Evolutionary conservation across 2,113 vertebrate genomes (phyloP).

Genomic region (Mugil cephalus): DNA sequence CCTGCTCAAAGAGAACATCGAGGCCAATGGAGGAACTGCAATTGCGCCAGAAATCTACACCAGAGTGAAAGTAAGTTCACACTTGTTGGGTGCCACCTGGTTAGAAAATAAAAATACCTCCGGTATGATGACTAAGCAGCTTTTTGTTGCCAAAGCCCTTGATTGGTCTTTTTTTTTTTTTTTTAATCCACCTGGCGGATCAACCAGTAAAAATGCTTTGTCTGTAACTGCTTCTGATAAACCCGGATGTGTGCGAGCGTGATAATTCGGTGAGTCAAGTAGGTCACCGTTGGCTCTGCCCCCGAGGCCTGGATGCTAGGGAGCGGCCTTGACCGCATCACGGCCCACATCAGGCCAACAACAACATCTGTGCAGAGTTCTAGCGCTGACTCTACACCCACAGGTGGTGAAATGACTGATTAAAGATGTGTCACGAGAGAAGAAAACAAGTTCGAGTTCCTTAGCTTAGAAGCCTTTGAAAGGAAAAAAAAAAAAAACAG

Average conservation of each 20-base stretch:
- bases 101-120: no score
- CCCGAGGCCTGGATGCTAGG: constrained; percentile 54
- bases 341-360: constrained; percentile 24
- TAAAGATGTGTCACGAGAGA: constrained; percentile 40
- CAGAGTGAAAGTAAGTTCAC: constrained; percentile 77
- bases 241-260: constrained; percentile 58
- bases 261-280: constrained; percentile 65
- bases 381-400: constrained; percentile 54
- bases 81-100: background rate
- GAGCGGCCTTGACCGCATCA: constrained; percentile 65
- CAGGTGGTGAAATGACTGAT: constrained; percentile 53
- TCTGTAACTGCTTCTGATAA: constrained; percentile 42
- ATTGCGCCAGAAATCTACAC: constrained; percentile 66
- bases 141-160: background rate
- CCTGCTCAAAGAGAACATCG: constrained; percentile 92
- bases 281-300: constrained; percentile 63
- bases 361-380: constrained; percentile 51
- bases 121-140: background rate
- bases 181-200: constrained; percentile 33
- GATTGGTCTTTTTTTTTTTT: constrained; percentile 14
- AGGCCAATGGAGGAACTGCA: constrained; percentile 84
- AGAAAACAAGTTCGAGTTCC: constrained; percentile 39
- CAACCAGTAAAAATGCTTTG: constrained; percentile 20
- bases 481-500: constrained; percentile 14
- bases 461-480: background rate